Evolutionary conservation across 2,888 invertebrate species (phyloP), one percentile per base, ranked within the genome.

Genomic region (Chymomyza amoena): DNA sequence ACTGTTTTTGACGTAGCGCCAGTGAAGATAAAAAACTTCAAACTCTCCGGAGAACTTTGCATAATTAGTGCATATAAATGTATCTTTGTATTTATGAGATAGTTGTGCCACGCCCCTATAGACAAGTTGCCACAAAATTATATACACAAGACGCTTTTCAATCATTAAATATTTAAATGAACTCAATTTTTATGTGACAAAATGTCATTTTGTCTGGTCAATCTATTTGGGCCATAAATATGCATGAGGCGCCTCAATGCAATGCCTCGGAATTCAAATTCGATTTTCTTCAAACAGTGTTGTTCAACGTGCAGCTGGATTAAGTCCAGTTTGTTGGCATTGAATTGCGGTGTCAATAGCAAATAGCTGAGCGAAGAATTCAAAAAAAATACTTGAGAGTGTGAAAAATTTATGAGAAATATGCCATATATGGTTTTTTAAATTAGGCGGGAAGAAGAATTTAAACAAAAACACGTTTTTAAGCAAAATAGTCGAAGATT

Each of bases 81-180:
- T 45, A 45, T 45, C 39, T 45, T 4, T 10, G 4, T 13, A 45
- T 45, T 45, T 45, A 45, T 45, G 39, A 45, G 32, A 32, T 32
- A 9, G 39, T 13, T 45, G 13, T 67, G 50, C 66, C 66, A 52
- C 69, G 68, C 72, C 80, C 60, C 50, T 56, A 10, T n/a, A 45
- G 6, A 45, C 39, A 45, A 45, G 9, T 7, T 6, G 36, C 51
- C 10, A 6, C 51, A 16, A 51, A 51, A 20, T 2, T 20, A 20
- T 20, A 20, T 20, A 25, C 25, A 25, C 25, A 25, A 25, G 25
- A 2, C 25, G 25, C 25, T 25, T 25, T 54, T 54, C 54, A 61
- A 70, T 84, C 75, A 75, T 83, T 81, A 79, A 78, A 75, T 85
- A 83, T 83, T 83, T 65, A 83, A 85, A 83, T 83, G 73, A 83